These are phyloP conservation scores for Sycobia sp. DNA, from an alignment of 1,140 invertebrate genomes.

Conservation along the genomic window DNA sequence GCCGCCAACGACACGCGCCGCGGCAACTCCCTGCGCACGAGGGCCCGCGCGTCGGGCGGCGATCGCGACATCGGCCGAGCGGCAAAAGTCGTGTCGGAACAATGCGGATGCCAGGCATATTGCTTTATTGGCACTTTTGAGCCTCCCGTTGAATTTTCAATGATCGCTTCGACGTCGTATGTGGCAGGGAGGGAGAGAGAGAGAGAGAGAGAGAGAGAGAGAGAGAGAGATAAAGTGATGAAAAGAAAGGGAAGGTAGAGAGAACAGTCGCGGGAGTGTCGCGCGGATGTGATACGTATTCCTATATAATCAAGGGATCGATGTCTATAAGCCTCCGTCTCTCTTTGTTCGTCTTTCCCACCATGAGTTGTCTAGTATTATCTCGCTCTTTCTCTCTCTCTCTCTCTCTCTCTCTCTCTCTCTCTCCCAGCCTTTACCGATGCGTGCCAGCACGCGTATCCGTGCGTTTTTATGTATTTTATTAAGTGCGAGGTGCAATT, in stretches of 20 bases:
- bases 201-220: no score
- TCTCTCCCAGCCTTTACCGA: slow-evolving; percentile 1
- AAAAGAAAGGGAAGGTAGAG: no score
- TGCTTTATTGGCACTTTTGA: slow-evolving; percentile 35
- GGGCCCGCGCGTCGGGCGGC: background rate
- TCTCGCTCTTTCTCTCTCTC: no score
- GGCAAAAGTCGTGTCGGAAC: slow-evolving; percentile 30
- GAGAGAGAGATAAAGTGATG: no score
- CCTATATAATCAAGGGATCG: slow-evolving; percentile 22
- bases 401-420: no score
- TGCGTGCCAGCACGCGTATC: no score
- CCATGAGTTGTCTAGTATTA: no score
- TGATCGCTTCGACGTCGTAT: slow-evolving; percentile 16
- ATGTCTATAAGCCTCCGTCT: background rate
- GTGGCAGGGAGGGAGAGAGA: no score
- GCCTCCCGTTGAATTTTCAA: slow-evolving; percentile 47
- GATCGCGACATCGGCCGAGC: background rate
- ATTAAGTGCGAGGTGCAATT: no score
- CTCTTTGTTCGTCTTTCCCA: background rate
- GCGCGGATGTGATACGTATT: slow-evolving; percentile 24
- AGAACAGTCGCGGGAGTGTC: background rate
- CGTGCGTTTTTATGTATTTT: no score
- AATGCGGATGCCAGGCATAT: slow-evolving; percentile 42
- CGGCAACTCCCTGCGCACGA: no score
- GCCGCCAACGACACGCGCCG: no score